Percentiles rank a stretch among this genome's conserved stretches.
Evolutionary conservation across 2,797 vertebrate genomes (phyloP).

Genomic region (Acipenser ruthenus): DNA sequence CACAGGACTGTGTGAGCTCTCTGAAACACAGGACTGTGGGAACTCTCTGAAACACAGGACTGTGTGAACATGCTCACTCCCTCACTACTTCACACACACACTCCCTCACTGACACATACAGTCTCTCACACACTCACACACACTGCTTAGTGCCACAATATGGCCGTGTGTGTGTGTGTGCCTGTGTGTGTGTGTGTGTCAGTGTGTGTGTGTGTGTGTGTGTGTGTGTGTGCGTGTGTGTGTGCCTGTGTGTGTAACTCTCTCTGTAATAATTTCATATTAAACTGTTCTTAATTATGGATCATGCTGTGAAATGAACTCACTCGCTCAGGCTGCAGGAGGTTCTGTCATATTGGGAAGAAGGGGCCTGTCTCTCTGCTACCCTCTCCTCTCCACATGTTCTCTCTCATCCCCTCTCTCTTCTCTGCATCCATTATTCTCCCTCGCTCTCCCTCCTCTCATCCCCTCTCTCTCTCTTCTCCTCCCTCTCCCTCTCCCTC

Average conservation of each 20-base stretch:
- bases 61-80: too few relatives aligned
- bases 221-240: conserved; percentile 34
- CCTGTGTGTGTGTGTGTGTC: conserved; percentile 25
- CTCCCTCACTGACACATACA: too few relatives aligned
- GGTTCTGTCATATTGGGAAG: too few relatives aligned
- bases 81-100: too few relatives aligned
- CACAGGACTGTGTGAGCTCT: too few relatives aligned
- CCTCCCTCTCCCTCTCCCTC: neutral
- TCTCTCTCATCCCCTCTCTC: neutral
- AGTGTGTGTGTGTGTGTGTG: conserved; percentile 19
- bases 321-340: neutral
- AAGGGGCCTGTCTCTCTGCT: neutral
- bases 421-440: neutral
- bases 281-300: too few relatives aligned
- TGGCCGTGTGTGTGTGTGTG: conserved; percentile 26
- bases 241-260: conserved; percentile 25
- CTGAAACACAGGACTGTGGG: too few relatives aligned
- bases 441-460: neutral
- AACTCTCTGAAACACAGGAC: too few relatives aligned
- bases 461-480: neutral
- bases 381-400: neutral
- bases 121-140: too few relatives aligned
- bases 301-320: neutral
- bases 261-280: neutral
- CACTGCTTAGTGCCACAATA: too few relatives aligned